phyloP scores from a whole-genome alignment of 2,797 vertebrate genomes.

The Scolopax rusticola region DNA sequence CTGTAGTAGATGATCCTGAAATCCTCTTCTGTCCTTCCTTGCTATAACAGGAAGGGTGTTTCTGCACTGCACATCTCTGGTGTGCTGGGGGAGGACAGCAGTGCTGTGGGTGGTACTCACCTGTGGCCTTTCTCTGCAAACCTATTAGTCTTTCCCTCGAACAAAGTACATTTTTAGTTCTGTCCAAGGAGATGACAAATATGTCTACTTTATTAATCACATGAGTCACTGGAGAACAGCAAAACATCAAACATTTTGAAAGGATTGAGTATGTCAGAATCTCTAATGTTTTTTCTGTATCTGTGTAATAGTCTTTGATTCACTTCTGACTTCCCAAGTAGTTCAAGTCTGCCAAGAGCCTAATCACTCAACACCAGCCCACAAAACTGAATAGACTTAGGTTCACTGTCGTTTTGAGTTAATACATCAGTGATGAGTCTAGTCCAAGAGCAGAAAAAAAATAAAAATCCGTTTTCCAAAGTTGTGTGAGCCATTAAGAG shows the following conservation, averaged over 20 bases:
- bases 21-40: not conserved
- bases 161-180: constrained; percentile 19
- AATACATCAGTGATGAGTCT: constrained; percentile 40
- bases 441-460: constrained; percentile 35
- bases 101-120: constrained; percentile 26
- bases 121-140: not conserved
- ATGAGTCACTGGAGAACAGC: constrained; percentile 33
- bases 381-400: not conserved
- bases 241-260: constrained; percentile 34
- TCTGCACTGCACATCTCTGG: not conserved
- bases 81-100: not conserved
- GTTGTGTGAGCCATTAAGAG: constrained; percentile 66
- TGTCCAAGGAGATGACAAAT: constrained; percentile 66
- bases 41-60: not conserved
- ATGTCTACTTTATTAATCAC: constrained; percentile 45
- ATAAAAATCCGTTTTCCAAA: constrained; percentile 49
- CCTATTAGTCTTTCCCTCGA: not conserved
- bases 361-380: constrained; percentile 52
- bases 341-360: constrained; percentile 62
- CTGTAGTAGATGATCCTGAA: not conserved
- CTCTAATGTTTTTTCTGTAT: constrained; percentile 9
- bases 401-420: constrained; percentile 61
- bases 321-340: constrained; percentile 58
- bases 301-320: constrained; percentile 38
- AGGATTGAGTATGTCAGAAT: constrained; percentile 18